phyloP scores from a whole-genome alignment of 1,140 invertebrate genomes.

The Bombus ignitus region DNA sequence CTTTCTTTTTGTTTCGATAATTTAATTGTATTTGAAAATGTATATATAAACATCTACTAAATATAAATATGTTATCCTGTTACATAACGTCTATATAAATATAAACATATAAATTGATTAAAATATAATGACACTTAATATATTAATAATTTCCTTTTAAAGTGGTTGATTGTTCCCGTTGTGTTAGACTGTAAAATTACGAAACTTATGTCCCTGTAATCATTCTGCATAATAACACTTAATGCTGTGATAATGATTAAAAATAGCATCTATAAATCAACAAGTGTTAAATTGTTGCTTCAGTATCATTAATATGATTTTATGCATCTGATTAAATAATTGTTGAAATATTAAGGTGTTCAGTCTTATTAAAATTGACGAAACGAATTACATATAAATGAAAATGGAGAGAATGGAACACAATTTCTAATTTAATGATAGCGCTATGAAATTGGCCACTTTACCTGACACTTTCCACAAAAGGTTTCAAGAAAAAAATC shows the following conservation, averaged over 20 bases:
- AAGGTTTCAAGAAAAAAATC: conserved; percentile 15
- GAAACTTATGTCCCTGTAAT: neutral
- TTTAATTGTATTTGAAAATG: neutral
- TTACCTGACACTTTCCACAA: conserved; percentile 9
- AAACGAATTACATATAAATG: neutral
- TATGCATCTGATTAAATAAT: neutral
- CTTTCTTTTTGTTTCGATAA: neutral
- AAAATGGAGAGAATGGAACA: neutral
- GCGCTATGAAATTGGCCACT: neutral
- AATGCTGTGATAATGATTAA: neutral
- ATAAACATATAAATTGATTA: neutral
- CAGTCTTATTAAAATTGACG: neutral
- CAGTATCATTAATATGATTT: neutral
- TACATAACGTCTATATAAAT: neutral
- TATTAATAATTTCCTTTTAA: neutral
- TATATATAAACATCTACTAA: neutral
- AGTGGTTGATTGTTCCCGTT: neutral
- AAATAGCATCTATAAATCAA: conserved; percentile 9
- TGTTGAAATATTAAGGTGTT: neutral
- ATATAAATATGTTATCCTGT: neutral
- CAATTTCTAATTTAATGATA: neutral
- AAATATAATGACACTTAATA: neutral
- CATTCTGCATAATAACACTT: neutral
- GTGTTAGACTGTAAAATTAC: neutral
- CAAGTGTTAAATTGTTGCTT: conserved; percentile 6